These are phyloP conservation scores for Hydrochoerus hydrochaeris DNA, from an alignment of 2,113 vertebrate genomes.

Conservation along the genomic window DNA sequence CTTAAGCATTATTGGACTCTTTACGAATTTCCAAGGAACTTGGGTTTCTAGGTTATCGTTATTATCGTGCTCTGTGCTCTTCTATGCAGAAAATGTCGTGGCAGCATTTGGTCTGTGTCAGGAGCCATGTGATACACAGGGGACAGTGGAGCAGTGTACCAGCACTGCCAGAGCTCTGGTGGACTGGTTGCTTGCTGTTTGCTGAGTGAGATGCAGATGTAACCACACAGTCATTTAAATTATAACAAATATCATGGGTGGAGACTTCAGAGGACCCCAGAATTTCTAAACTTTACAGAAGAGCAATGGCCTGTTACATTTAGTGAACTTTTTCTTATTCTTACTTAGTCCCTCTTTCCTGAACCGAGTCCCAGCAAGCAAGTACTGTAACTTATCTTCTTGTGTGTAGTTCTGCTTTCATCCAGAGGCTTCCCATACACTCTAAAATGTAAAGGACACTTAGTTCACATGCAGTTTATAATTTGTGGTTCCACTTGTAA, in stretches of 20 bases:
- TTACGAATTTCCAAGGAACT: not conserved
- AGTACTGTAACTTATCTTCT: not conserved
- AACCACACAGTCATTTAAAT: not conserved
- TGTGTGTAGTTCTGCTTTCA: not conserved
- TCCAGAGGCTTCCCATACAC: constrained; percentile 21
- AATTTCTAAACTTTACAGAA: not conserved
- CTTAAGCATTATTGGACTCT: constrained; percentile 16
- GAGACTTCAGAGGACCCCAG: not conserved
- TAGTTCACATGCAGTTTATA: not conserved
- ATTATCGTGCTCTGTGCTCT: not conserved
- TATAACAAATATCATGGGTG: not conserved
- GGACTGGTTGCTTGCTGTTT: not conserved
- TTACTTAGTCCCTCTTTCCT: constrained; percentile 29
- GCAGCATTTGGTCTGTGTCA: not conserved
- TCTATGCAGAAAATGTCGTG: not conserved
- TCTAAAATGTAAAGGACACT: constrained; percentile 46
- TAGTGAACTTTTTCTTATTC: not conserved
- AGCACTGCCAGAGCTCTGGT: not conserved
- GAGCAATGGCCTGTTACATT: not conserved
- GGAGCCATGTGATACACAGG: not conserved
- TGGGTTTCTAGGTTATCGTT: constrained; percentile 9
- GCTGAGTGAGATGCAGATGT: not conserved
- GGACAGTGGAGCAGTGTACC: not conserved
- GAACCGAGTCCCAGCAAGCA: not conserved
- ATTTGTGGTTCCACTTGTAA: constrained; percentile 31